Conservation (phyloP, 2,797 vertebrate species). For the Cirrhinus mrigala region DNA sequence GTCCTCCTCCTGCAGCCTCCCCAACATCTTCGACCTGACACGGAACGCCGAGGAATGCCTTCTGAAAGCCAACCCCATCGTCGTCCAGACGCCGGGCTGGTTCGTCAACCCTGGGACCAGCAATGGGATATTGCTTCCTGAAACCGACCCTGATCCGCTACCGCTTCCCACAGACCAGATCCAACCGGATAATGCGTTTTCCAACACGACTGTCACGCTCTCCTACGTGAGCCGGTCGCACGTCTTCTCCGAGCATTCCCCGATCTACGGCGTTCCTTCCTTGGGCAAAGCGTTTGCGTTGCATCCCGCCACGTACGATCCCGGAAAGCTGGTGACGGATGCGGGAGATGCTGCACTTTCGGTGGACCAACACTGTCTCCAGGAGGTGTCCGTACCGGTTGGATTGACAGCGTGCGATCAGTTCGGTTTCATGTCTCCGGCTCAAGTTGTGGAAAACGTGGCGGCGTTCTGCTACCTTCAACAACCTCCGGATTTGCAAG, state of each 20-base stretch:
- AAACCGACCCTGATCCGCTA: conserved; percentile 62
- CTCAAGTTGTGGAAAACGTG: conserved; percentile 63
- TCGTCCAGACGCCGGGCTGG: conserved; percentile 73
- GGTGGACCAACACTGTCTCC: conserved; percentile 70
- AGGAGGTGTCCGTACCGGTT: conserved; percentile 66
- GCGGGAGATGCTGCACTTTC: conserved; percentile 57
- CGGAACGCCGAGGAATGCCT: conserved; percentile 71
- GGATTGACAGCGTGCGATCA: conserved; percentile 67
- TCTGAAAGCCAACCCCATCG: conserved; percentile 64
- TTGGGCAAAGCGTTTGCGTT: background rate
- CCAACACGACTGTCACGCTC: conserved; percentile 83
- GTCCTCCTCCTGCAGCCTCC: conserved; percentile 69
- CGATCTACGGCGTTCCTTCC: conserved; percentile 68
- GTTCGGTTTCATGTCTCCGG: conserved; percentile 66
- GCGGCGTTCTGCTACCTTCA: conserved; percentile 54
- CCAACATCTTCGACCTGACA: conserved; percentile 73
- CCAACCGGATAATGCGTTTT: conserved; percentile 80
- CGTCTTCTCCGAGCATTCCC: conserved; percentile 72
- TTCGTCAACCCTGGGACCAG: conserved; percentile 67
- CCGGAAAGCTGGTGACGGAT: conserved; percentile 66
- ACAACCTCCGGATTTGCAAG: conserved; percentile 58
- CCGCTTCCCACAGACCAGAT: conserved; percentile 72
- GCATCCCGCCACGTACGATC: conserved; percentile 52
- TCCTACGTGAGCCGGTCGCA: conserved; percentile 84
- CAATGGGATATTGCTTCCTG: conserved; percentile 67